These are phyloP conservation scores for Chiropotes sagulatus DNA, from an alignment of 2,797 vertebrate species.

Conservation along the genomic window DNA sequence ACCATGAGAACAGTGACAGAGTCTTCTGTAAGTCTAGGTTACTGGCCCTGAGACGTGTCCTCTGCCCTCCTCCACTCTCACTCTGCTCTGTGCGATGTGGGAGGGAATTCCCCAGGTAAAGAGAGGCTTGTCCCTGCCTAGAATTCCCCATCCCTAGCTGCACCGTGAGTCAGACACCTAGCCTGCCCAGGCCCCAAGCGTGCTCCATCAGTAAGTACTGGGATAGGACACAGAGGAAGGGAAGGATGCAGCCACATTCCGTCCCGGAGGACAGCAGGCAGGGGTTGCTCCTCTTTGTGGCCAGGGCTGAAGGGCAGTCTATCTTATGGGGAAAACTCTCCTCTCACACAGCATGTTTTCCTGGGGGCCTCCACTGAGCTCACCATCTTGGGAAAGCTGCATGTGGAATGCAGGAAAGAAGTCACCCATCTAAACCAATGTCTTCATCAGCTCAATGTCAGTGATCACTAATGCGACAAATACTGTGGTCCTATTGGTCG, in stretches of 20 bases:
- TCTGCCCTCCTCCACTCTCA: neutral
- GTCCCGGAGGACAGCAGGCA: neutral
- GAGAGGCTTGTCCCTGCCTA: neutral
- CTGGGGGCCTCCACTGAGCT: neutral
- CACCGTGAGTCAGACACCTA: neutral
- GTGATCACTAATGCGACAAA: neutral
- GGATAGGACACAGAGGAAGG: neutral
- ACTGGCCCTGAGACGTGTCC: neutral
- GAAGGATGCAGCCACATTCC: accelerated
- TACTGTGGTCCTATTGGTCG: neutral
- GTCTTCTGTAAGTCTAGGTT: neutral
- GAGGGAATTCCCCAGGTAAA: neutral
- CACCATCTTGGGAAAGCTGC: neutral
- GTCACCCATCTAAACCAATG: neutral
- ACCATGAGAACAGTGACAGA: accelerated
- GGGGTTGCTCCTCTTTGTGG: neutral
- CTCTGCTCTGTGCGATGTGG: neutral
- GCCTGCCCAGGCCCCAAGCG: neutral
- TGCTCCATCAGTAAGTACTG: neutral
- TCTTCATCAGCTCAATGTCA: neutral
- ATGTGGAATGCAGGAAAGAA: neutral
- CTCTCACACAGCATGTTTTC: neutral
- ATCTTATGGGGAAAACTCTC: neutral
- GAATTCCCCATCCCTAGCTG: neutral
- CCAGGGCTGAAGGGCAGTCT: neutral